Percentiles rank a stretch among this genome's conserved stretches.
phyloP scores from a whole-genome alignment of 1,140 invertebrate species.

The Leptinotarsa texana region DNA sequence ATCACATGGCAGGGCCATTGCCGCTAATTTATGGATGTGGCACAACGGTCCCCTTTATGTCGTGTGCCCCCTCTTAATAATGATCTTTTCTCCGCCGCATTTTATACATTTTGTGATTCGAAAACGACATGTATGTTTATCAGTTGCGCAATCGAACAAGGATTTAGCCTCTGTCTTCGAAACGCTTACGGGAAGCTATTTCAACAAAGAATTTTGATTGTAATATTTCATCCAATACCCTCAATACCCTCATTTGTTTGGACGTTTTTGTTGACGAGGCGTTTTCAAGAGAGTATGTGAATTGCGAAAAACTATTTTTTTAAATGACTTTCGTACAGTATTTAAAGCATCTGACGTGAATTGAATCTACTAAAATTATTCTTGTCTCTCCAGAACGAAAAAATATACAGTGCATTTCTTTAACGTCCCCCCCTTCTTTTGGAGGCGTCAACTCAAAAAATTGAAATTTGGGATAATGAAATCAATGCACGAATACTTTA shows the following conservation, averaged over 20 bases:
- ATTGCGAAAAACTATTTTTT: too few relatives aligned
- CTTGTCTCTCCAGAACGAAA: too few relatives aligned
- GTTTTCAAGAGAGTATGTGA: too few relatives aligned
- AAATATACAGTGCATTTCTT: not conserved
- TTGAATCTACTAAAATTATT: too few relatives aligned
- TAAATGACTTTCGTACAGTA: too few relatives aligned
- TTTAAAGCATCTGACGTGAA: too few relatives aligned
- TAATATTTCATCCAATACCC: too few relatives aligned
- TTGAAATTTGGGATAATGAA: too few relatives aligned
- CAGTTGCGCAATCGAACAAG: not conserved
- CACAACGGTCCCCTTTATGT: slow-evolving; percentile 15
- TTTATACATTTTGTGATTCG: slow-evolving; percentile 19
- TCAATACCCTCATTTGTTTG: too few relatives aligned
- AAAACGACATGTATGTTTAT: not conserved
- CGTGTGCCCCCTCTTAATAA: slow-evolving; percentile 18
- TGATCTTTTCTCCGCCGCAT: slow-evolving; percentile 14
- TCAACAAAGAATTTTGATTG: too few relatives aligned
- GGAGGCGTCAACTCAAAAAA: not conserved
- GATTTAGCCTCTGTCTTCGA: not conserved
- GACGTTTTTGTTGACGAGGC: too few relatives aligned
- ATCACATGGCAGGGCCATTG: slow-evolving; percentile 47
- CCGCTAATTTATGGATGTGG: slow-evolving; percentile 51
- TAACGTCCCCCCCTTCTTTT: not conserved
- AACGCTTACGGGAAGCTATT: not conserved
- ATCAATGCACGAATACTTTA: too few relatives aligned